Conservation (phyloP, 2,888 invertebrate genomes). For the Mythimna impura region DNA sequence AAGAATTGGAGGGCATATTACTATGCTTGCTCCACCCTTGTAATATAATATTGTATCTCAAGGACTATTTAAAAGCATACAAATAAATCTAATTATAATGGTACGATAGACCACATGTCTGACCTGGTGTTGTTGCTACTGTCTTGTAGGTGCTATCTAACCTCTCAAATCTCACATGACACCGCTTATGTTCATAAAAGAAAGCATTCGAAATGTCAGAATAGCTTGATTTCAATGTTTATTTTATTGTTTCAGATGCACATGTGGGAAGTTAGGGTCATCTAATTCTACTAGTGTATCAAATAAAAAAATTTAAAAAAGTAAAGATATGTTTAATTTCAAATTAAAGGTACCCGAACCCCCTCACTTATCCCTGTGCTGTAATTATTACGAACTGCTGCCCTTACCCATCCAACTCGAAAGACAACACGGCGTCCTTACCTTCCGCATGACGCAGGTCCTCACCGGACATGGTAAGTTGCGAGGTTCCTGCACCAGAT, state of each 20-base stretch:
- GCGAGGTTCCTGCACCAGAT: no score
- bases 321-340: slow-evolving; percentile 54
- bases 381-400: no score
- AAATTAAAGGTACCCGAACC: background rate
- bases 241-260: slow-evolving; percentile 83
- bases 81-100: slow-evolving; percentile 47
- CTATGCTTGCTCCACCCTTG: slow-evolving; percentile 83
- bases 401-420: no score
- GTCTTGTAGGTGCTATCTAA: no score
- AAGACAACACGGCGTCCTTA: no score
- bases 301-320: slow-evolving; percentile 84
- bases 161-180: no score
- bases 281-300: slow-evolving; percentile 80
- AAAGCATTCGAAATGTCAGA: no score
- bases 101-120: background rate
- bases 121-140: no score
- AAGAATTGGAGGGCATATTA: slow-evolving; percentile 87
- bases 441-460: no score
- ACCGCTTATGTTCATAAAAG: no score
- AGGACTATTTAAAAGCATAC: slow-evolving; percentile 82
- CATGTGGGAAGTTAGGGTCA: slow-evolving; percentile 71
- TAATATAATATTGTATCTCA: slow-evolving; percentile 66
- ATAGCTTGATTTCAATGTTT: background rate
- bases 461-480: no score
- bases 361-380: background rate